Percentiles rank a stretch among this genome's conserved stretches.
Evolutionary conservation across 2,888 invertebrate species (phyloP).

Genomic region (Apotomis betuletana): DNA sequence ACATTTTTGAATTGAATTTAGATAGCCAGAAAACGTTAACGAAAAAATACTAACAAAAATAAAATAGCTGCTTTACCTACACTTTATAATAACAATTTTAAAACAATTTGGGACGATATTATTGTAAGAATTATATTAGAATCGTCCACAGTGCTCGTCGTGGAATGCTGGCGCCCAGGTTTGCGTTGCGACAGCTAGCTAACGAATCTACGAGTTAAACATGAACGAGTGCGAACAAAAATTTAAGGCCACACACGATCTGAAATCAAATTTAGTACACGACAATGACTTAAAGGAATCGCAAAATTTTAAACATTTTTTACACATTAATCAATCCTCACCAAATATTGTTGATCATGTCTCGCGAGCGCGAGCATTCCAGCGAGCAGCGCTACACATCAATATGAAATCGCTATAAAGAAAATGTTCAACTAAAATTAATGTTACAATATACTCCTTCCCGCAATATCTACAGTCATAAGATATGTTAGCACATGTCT

Average conservation of each 20-base stretch:
- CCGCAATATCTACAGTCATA: slow-evolving; percentile 68
- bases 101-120: slow-evolving; percentile 81
- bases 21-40: slow-evolving; percentile 70
- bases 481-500: slow-evolving; percentile 77
- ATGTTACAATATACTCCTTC: slow-evolving; percentile 68
- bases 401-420: slow-evolving; percentile 78
- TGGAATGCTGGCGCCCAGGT: slow-evolving; percentile 67
- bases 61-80: slow-evolving; percentile 74
- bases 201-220: slow-evolving; percentile 44
- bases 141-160: slow-evolving; percentile 73
- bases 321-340: slow-evolving; percentile 51
- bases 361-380: slow-evolving; percentile 68
- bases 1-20: slow-evolving; percentile 50
- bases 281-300: slow-evolving; percentile 27
- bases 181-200: slow-evolving; percentile 44
- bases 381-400: slow-evolving; percentile 65
- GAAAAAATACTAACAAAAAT: slow-evolving; percentile 75
- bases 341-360: slow-evolving; percentile 50
- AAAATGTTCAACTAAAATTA: slow-evolving; percentile 80
- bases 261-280: slow-evolving; percentile 30
- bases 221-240: slow-evolving; percentile 41
- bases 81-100: slow-evolving; percentile 77
- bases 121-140: slow-evolving; percentile 84
- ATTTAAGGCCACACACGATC: slow-evolving; percentile 45
- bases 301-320: slow-evolving; percentile 27